Base-by-base conservation (phyloP, 2,888 invertebrate species). In the Ceriagrion tenellum region DNA sequence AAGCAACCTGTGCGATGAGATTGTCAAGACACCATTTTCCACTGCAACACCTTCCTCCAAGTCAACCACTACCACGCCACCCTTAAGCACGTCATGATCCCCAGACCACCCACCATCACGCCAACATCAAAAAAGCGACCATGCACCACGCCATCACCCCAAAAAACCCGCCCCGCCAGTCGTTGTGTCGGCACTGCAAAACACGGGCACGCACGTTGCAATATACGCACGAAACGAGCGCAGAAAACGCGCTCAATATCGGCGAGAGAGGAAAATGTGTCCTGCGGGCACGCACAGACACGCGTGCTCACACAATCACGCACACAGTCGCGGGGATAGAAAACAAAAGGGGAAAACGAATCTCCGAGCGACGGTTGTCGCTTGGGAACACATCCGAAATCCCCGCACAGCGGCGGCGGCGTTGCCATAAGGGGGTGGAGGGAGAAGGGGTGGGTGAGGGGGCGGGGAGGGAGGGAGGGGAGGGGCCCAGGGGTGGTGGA, bases 341-440 rank as follows among this genome's bases (percentile, higher is more conserved):
- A 69, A 18, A 81, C 81, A 81, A 35, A 35, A 81, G 81, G 16
- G 2, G 81, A 81, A 47, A 47, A 35, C 81, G 81, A 18, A 81
- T 81, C 81, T 35, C 35, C 26, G 81, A 81, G 81, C 81, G 81
- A 16, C 81, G 81, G 81, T 81, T 81, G 81, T 81, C 81, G 81
- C 30, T 81, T 18, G 81, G 81, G 35, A 81, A 81, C 30, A 81
- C 81, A 81, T 81, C 81, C 81, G 81, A 35, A 81, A 81, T 81
- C 81, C 81, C 81, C 10, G 81, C 30, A 81, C 81, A 12, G 35
- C 35, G 30, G 81, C 81, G 81, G 35, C 16, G 81, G 35, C 13
- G 81, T 4, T 81, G 81, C 30, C 16, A 16, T 20, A 16, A 3
- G 35, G 81, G 35, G 30, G 35, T 16, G 18, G 30, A 35, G 1